A percentile compares a stretch with the other conserved stretches of the same genome.
Evolutionary conservation across 2,888 invertebrate genomes (phyloP).

Genomic region (Coecobrya sp.): DNA sequence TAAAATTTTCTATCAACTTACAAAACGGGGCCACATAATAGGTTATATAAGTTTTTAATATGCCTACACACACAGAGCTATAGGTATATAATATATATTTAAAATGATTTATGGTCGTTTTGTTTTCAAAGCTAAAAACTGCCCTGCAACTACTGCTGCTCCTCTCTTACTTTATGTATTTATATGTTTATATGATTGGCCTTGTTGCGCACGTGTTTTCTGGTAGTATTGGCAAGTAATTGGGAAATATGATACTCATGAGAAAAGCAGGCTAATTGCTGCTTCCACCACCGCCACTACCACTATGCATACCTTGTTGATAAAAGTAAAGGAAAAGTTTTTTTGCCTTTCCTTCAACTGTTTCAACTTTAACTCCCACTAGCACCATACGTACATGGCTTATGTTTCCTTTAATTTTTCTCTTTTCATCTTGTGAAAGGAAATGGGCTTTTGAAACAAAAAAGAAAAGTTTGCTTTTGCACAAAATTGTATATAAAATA

Average conservation of each 20-base stretch:
- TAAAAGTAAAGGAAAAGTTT: conserved; percentile 33
- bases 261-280: conserved; percentile 56
- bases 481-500: neutral
- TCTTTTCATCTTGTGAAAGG: conserved; percentile 10
- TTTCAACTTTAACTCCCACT: conserved; percentile 47
- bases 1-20: neutral
- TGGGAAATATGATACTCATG: conserved; percentile 67
- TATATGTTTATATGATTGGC: neutral
- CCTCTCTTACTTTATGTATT: no score
- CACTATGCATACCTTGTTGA: no score
- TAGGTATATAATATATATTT: no score
- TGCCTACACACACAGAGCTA: no score
- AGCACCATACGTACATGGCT: neutral
- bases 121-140: conserved; percentile 15
- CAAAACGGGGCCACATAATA: neutral
- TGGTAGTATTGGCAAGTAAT: conserved; percentile 46
- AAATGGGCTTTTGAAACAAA: conserved; percentile 18
- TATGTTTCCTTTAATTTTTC: conserved; percentile 22
- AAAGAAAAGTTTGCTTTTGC: conserved; percentile 18
- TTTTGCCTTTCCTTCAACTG: neutral
- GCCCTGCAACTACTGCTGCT: neutral
- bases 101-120: conserved; percentile 38
- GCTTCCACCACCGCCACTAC: no score
- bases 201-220: conserved; percentile 13
- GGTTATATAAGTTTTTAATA: neutral